Evolutionary conservation across 2,113 vertebrate genomes (phyloP).

Genomic region (Numenius arquata): DNA sequence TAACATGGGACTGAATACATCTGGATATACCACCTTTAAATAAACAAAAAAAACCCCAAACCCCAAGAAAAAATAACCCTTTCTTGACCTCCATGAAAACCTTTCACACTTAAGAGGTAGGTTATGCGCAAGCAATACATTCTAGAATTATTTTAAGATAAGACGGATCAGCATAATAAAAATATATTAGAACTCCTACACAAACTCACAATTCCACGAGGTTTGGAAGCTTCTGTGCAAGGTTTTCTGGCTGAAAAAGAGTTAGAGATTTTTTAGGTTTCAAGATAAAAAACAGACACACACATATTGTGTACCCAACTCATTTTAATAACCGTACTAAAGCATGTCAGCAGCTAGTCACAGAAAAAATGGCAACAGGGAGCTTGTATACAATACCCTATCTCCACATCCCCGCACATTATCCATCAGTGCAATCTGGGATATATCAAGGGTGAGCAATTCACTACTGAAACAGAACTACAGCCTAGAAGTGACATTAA

Average conservation of each 20-base stretch:
- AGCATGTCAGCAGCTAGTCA: background rate
- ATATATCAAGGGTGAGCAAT: background rate
- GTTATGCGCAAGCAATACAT: background rate
- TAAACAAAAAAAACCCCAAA: background rate
- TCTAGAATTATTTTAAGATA: slow-evolving; percentile 1
- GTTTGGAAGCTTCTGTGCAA: slow-evolving; percentile 97
- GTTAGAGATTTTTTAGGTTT: slow-evolving; percentile 66
- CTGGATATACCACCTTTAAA: background rate
- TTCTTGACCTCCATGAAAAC: background rate
- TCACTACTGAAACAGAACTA: background rate
- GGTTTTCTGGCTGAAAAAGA: slow-evolving; percentile 92
- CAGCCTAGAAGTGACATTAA: background rate
- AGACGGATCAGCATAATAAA: slow-evolving; percentile 12
- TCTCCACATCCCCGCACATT: background rate
- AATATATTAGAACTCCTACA: slow-evolving; percentile 14
- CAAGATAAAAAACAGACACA: slow-evolving; percentile 18
- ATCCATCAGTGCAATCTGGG: background rate
- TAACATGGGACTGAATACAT: background rate
- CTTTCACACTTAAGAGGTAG: background rate
- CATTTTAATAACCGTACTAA: slow-evolving; percentile 13
- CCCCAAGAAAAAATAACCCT: background rate
- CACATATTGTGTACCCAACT: slow-evolving; percentile 9
- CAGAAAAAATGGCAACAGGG: background rate
- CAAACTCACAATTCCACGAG: slow-evolving; percentile 96
- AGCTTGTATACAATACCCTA: background rate